Conservation (phyloP, 37 sponge, comb jelly and placozoan species). For the Beroe forskalii region DNA sequence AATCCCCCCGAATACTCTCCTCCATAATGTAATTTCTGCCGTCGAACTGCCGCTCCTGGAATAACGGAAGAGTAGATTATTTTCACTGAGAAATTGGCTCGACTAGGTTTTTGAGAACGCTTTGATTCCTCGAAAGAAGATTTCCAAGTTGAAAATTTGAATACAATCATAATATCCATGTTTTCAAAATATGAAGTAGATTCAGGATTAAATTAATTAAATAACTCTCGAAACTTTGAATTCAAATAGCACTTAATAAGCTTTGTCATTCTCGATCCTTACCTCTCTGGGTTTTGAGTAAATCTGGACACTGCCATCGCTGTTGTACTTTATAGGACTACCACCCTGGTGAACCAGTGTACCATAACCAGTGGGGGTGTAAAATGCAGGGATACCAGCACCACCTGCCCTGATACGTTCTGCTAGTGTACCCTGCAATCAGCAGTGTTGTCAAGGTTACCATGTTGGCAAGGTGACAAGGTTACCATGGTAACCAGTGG, state of each 20-base stretch:
- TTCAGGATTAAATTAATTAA: too few species aligned
- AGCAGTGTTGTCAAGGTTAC: too few species aligned
- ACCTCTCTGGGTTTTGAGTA: conserved; percentile 81
- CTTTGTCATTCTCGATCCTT: too few species aligned
- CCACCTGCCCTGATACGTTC: conserved; percentile 92
- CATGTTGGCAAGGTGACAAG: neutral
- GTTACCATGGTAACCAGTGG: conserved; percentile 87
- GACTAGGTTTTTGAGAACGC: too few species aligned
- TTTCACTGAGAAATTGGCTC: too few species aligned
- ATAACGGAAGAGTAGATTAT: too few species aligned
- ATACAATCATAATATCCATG: too few species aligned
- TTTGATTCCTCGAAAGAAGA: too few species aligned
- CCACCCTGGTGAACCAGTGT: conserved; percentile 92
- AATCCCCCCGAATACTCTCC: conserved; percentile 90
- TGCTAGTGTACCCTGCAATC: conserved; percentile 88
- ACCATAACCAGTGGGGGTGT: conserved; percentile 91
- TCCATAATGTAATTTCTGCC: conserved; percentile 89
- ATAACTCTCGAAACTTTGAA: too few species aligned
- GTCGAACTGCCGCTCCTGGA: conserved; percentile 80
- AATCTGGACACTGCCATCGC: conserved; percentile 70
- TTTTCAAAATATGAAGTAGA: too few species aligned
- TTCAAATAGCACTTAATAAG: too few species aligned
- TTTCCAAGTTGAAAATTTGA: too few species aligned
- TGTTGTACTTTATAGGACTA: conserved; percentile 83
- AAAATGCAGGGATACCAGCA: conserved; percentile 98